Evolutionary conservation across 2,113 vertebrate species (phyloP).

Genomic region (Nothoprocta perdicaria): DNA sequence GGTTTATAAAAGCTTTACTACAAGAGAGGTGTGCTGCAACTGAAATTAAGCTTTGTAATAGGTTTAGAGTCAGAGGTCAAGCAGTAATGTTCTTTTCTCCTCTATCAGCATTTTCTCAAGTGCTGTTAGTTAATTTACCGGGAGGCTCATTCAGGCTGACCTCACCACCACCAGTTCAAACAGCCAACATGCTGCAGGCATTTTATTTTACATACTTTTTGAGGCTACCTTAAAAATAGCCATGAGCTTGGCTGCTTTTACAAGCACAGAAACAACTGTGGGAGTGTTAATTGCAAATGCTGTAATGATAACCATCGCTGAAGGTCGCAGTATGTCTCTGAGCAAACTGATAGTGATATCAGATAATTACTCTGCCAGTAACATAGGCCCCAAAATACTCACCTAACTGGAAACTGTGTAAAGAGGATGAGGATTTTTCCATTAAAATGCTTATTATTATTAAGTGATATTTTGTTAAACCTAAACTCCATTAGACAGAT

Average conservation of each 20-base stretch:
- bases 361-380: background rate
- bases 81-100: background rate
- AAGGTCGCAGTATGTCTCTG: background rate
- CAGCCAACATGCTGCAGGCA: background rate
- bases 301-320: background rate
- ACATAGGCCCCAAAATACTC: background rate
- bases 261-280: background rate
- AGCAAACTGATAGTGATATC: background rate
- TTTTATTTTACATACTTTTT: background rate
- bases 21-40: background rate
- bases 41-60: background rate
- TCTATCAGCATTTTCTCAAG: slow-evolving; percentile 19
- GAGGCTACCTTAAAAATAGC: background rate
- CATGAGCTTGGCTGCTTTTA: background rate
- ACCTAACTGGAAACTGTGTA: background rate
- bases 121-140: slow-evolving; percentile 24
- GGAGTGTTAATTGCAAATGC: background rate
- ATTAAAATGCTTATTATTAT: background rate
- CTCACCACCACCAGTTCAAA: background rate
- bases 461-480: background rate
- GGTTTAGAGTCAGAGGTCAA: slow-evolving; percentile 23
- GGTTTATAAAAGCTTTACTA: background rate
- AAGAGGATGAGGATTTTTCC: background rate
- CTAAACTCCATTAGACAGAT: background rate
- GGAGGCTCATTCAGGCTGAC: background rate